Evolutionary conservation across 2,797 vertebrate species (phyloP).

Genomic region (Thripadectes ignobilis): DNA sequence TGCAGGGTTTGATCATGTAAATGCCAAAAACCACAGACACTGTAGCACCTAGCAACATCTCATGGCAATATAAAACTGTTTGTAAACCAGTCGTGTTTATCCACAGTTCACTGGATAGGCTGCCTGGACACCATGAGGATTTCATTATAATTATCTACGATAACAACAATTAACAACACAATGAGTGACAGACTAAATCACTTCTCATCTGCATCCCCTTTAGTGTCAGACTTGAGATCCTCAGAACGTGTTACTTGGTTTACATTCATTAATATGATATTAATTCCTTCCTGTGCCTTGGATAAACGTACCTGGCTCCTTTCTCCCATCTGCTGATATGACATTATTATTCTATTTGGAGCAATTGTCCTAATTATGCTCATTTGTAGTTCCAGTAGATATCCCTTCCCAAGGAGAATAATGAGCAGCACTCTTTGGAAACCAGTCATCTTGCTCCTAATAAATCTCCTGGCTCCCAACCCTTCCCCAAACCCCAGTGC

Average conservation of each 20-base stretch:
- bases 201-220: conserved; percentile 34
- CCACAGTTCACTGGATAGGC: conserved; percentile 6
- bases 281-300: conserved; percentile 13
- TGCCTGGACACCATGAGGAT: background rate
- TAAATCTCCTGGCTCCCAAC: background rate
- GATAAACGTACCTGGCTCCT: conserved; percentile 24
- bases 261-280: background rate
- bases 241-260: background rate
- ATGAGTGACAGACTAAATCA: conserved; percentile 26
- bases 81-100: conserved; percentile 25
- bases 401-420: background rate
- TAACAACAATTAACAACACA: conserved; percentile 47
- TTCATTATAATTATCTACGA: conserved; percentile 35
- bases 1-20: background rate
- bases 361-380: conserved; percentile 19
- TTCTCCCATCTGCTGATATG: conserved; percentile 30
- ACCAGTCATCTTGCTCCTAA: background rate
- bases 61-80: background rate
- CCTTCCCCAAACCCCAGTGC: background rate
- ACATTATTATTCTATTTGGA: background rate
- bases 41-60: background rate
- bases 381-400: conserved; percentile 35
- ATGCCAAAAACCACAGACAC: background rate
- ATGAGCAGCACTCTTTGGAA: background rate
- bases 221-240: conserved; percentile 2